Evolutionary conservation across 2,113 vertebrate genomes (phyloP), one percentile per base, ranked within the genome.

Genomic region (Grammomys surdaster): DNA sequence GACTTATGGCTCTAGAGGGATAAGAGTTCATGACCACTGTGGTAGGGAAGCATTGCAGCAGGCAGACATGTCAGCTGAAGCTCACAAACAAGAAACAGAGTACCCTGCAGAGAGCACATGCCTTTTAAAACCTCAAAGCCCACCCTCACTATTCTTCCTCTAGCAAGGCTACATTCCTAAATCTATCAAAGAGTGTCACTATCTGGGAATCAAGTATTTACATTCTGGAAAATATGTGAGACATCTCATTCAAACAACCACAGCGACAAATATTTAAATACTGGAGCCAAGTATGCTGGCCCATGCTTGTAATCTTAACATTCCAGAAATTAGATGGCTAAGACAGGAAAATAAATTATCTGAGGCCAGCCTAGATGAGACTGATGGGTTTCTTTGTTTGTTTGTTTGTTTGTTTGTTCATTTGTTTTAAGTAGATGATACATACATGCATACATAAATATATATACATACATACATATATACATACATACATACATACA

Each of bases 241-340:
- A 63, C 13, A 84, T 43, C 24, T 84, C 13, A 43, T 10, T 63
- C 81, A 84, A 84, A 46, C 24, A 63, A 31, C 81, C 81, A 84
- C n/a, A 63, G 26, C 7, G 12, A 5, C 73, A 91, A 97, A 89
- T 31, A 67, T 93, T 88, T 81, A 63, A 90, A 96, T 75, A 94
- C 46, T 93, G 3, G 6, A 75, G 20, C 33, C 86, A n/a, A n/a
- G 2, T 36, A 56, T 72, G 67, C 20, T 54, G 31, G 6, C 85
- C n/a, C 31, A 70, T 22, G 24, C 28, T 7, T n/a, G 46, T 36
- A 54, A 70, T 16, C 46, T 20, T 16, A 54, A 31, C 20, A n/a
- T 48, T 70, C 33, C 7, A 12, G 13, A 69, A 14, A 43, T 7
- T 36, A 24, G 65, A 54, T 36, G 65, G 46, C 63, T 65, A 48